Evolutionary conservation across 2,797 vertebrate genomes (phyloP).

Genomic region (Perodicticus potto): DNA sequence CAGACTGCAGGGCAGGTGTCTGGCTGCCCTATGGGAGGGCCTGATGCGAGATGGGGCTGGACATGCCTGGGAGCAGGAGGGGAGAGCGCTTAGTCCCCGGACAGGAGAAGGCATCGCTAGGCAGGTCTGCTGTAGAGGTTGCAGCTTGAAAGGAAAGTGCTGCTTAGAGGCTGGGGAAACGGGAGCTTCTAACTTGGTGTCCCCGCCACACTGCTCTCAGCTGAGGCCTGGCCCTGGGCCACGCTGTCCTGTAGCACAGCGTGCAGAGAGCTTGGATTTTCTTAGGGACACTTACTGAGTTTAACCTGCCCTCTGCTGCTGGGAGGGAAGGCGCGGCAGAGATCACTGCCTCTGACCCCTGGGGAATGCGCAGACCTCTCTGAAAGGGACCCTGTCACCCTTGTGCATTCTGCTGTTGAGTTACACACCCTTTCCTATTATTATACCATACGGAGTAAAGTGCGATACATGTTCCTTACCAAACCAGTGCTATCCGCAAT

Average conservation of each 20-base stretch:
- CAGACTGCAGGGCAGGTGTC: constrained; percentile 22
- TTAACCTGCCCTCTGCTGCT: constrained; percentile 65
- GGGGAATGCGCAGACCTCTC: background rate
- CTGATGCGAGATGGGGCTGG: background rate
- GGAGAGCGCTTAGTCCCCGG: background rate
- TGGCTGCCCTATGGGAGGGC: background rate
- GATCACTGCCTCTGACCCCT: background rate
- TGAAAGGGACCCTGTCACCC: background rate
- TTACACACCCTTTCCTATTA: background rate
- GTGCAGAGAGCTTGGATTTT: constrained; percentile 61
- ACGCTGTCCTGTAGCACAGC: constrained; percentile 40
- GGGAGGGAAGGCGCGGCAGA: constrained; percentile 38
- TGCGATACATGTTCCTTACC: background rate
- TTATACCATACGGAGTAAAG: background rate
- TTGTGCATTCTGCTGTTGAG: background rate
- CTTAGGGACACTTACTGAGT: constrained; percentile 72
- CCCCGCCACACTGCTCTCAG: background rate
- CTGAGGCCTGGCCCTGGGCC: constrained; percentile 54
- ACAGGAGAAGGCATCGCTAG: background rate
- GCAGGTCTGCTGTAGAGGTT: constrained; percentile 68
- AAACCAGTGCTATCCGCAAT: background rate
- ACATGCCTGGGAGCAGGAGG: background rate
- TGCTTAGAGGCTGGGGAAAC: background rate
- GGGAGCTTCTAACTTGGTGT: constrained; percentile 31
- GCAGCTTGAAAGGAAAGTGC: constrained; percentile 76